Base-by-base conservation (phyloP, 2,113 vertebrate genomes). In the Centropristis striata region DNA sequence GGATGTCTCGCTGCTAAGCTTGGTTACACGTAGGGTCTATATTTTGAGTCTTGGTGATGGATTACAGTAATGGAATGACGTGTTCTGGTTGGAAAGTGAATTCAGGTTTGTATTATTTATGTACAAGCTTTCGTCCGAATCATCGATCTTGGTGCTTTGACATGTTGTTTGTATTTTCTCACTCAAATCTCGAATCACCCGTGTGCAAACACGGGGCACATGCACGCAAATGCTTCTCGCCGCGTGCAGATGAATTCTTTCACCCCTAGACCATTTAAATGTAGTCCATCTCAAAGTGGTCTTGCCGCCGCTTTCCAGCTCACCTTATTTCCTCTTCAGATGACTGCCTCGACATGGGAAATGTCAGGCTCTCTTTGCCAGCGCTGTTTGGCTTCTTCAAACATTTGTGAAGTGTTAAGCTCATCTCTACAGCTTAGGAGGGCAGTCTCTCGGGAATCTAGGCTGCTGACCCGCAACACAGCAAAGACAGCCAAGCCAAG, bases 321-420 rank as follows among this genome's bases (percentile, higher is more conserved):
- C 81, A 83, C 87, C 88, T 75, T 83, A 80, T 88, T 89, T 87
- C 82, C 86, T 89, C 74, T 80, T 86, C 90, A 89, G 78, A 88
- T 79, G 88, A 84, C 79, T 77, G 87, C 77, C 60, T 74, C 25
- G 27, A 81, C 88, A 83, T 68, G 68, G 80, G 87, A 90, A 93
- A 92, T 90, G 88, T 91, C 88, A 91, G 81, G 63, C 79, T 81
- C 54, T 85, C 79, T 68, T 80, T 79, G 80, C 74, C 64, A 61
- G 78, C 18, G 16, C 86, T 86, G 81, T 89, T 90, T 87, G 86
- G 81, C 89, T 93, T 91, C 90, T 86, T 92, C 88, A 93, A 91
- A 92, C 88, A 90, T 92, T 90, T 93, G 88, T 93, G 77, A 90
- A 91, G 85, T 91, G 87, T 92, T 94, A 89, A 91, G 86, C 88